Conservation (phyloP, 64 coral and sea anemone genomes). For the Actinia equina region DNA sequence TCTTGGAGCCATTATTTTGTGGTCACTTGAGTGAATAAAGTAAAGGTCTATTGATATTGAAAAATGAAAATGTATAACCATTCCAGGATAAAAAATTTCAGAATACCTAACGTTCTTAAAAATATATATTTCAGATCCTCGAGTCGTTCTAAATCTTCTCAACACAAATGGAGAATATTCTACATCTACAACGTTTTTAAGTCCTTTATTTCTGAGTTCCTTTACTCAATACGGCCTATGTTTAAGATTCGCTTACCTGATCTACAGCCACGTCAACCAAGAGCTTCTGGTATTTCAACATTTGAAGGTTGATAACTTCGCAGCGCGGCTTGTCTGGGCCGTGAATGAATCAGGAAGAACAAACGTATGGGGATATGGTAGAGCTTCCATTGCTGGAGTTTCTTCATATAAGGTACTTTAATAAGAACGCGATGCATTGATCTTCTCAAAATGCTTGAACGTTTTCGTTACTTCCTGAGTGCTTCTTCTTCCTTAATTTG, state of each 20-base stretch:
- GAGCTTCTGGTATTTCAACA: slow-evolving; percentile 36
- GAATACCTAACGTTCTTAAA: neutral
- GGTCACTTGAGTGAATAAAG: no score
- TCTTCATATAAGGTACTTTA: slow-evolving; percentile 22
- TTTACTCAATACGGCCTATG: slow-evolving; percentile 1
- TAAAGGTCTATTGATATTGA: no score
- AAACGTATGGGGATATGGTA: slow-evolving; percentile 24
- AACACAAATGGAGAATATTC: neutral
- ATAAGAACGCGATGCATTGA: no score
- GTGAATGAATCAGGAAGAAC: slow-evolving; percentile 30
- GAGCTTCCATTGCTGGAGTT: slow-evolving; percentile 14
- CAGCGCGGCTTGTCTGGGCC: slow-evolving; percentile 38
- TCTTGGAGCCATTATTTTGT: no score
- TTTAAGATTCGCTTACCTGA: slow-evolving; percentile 37
- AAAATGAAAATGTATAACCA: no score
- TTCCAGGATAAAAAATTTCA: neutral
- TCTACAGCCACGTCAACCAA: slow-evolving; percentile 17
- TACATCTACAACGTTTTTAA: slow-evolving; percentile 20
- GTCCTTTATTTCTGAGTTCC: slow-evolving; percentile 24
- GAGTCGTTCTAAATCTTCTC: neutral
- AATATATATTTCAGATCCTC: neutral
- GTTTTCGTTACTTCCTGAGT: no score
- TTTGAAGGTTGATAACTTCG: slow-evolving; percentile 1
- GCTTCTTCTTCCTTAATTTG: no score
- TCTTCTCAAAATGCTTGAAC: no score